Evolutionary conservation across 1,140 invertebrate species (phyloP), one percentile per base, ranked within the genome.

Genomic region (Drosophila micromelanica): DNA sequence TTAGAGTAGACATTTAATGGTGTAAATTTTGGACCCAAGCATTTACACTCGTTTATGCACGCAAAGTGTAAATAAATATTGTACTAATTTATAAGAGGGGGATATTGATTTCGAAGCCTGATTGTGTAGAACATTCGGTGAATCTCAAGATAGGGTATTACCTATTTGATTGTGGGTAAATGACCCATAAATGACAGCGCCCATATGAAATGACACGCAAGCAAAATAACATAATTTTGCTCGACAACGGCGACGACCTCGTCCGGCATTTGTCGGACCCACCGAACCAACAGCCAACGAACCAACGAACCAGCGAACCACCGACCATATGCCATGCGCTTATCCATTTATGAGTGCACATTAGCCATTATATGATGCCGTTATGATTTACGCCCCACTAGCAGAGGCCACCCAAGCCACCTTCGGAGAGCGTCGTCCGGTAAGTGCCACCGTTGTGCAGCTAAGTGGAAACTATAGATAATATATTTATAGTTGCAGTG

Each of bases 391-490:
- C 86, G 67, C 77, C 70, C 55, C 48, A 61, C 32, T 12, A 46
- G 32, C 40, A 46, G 35, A 8, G n/a, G 3, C 27, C 37, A 30
- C 12, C 35, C 12, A 4, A n/a, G 11, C 20, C 52, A 30, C 23
- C 11, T 27, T 32, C 8, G 35, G 42, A 9, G 64, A 70, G 73
- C 81, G 80, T 15, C 78, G 78, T 87, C 81, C 81, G 84, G 79
- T 87, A 87, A 87, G 84, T 87, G 79, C 76, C 56, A 70, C 49
- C 43, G 56, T 61, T 90, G 86, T 90, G 86, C 86, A 90, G 74
- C 73, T 90, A 74, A 90, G 87, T 82, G 87, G 86, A 90, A 90
- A 90, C 86, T 90, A 90, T 90, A 90, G 86, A 90, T 90, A 90
- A 90, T 90, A 80, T 87, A 87, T 90, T 90, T 90, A 80, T 90